Conservation (phyloP, 2,888 invertebrate species). For the Andrena trimmerana region DNA sequence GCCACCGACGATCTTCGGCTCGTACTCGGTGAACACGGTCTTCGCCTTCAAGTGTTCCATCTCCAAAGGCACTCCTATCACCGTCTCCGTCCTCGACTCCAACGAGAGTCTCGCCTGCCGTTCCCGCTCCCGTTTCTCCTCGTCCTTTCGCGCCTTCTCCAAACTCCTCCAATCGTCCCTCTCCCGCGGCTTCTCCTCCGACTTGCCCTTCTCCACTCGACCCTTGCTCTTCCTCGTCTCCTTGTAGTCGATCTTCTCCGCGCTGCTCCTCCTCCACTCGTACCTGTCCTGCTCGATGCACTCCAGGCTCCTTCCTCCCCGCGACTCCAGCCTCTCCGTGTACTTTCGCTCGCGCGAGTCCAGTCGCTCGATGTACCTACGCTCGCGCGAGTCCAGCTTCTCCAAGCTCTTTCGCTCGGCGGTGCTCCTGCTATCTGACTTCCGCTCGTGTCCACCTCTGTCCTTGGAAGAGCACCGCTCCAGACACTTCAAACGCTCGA, state of each 20-base stretch:
- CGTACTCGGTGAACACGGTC: constrained; percentile 87
- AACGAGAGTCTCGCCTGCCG: constrained; percentile 75
- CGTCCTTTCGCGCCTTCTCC: constrained; percentile 81
- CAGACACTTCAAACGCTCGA: constrained; percentile 77
- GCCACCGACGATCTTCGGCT: constrained; percentile 87
- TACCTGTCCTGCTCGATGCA: constrained; percentile 70
- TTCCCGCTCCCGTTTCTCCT: constrained; percentile 80
- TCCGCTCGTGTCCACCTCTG: constrained; percentile 45
- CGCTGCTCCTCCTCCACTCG: constrained; percentile 62
- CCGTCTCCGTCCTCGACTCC: constrained; percentile 78
- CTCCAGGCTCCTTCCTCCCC: constrained; percentile 76
- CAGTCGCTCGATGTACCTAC: constrained; percentile 73
- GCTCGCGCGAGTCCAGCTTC: constrained; percentile 73
- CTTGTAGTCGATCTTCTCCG: constrained; percentile 72
- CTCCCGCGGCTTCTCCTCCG: constrained; percentile 80
- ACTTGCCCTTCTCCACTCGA: constrained; percentile 65
- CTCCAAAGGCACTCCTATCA: constrained; percentile 75
- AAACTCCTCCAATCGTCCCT: constrained; percentile 83
- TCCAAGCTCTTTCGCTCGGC: constrained; percentile 58
- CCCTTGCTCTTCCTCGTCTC: constrained; percentile 62
- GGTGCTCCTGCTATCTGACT: constrained; percentile 51
- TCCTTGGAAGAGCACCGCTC: constrained; percentile 69
- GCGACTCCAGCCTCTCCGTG: constrained; percentile 70
- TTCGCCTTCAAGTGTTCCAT: constrained; percentile 81
- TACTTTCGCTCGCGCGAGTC: constrained; percentile 62